A percentile compares a stretch with the other conserved stretches of the same genome.
These are phyloP conservation scores for Strigamia maritima DNA, from an alignment of 2,888 invertebrate genomes.

Conservation along the genomic window DNA sequence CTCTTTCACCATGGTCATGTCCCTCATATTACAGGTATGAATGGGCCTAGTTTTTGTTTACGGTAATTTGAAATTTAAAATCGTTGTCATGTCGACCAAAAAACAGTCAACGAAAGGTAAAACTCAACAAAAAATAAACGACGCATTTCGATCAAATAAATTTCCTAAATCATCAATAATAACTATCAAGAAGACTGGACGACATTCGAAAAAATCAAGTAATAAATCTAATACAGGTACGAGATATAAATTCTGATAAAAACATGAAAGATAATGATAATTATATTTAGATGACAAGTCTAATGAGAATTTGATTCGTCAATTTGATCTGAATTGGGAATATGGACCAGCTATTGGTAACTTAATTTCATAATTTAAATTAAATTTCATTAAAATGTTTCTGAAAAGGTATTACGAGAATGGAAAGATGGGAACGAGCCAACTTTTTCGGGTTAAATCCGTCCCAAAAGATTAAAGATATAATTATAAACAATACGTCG, in stretches of 20 bases:
- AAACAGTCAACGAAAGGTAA: no score
- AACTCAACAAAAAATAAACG: not conserved
- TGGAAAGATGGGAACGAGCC: slow-evolving; percentile 24
- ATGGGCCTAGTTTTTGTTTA: no score
- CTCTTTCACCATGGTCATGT: no score
- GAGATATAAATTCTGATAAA: not conserved
- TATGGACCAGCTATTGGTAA: slow-evolving; percentile 11
- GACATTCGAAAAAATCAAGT: not conserved
- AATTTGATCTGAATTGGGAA: slow-evolving; percentile 5
- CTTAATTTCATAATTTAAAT: not conserved
- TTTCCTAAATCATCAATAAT: not conserved
- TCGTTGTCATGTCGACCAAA: no score
- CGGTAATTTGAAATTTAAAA: no score
- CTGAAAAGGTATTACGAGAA: slow-evolving; percentile 6
- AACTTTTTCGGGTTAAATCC: not conserved
- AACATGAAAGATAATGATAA: not conserved
- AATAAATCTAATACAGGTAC: not conserved
- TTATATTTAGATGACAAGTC: not conserved
- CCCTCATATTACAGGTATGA: no score
- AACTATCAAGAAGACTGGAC: not conserved
- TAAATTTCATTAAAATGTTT: not conserved
- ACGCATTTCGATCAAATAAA: not conserved
- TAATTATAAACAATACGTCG: not conserved
- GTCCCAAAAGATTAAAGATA: not conserved
- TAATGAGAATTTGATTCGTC: not conserved